Evolutionary conservation across 2,888 invertebrate species (phyloP).

Genomic region (Caenorhabditis afra): DNA sequence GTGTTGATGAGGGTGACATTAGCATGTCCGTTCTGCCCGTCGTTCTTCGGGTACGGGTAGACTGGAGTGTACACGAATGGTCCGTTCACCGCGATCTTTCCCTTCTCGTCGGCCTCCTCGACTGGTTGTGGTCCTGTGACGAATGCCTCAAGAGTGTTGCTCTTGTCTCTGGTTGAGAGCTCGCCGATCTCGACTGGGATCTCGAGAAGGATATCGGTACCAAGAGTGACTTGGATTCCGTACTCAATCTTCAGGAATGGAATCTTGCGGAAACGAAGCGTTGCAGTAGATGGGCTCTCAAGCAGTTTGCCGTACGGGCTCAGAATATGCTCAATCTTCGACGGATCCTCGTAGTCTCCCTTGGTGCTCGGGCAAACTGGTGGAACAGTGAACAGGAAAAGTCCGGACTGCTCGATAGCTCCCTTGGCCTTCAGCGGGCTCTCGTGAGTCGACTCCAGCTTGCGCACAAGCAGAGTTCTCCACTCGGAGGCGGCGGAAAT

Average conservation of each 20-base stretch:
- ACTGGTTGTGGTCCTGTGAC: slow-evolving; percentile 69
- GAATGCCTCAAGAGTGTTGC: slow-evolving; percentile 54
- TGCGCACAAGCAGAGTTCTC: slow-evolving; percentile 62
- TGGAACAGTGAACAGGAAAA: slow-evolving; percentile 67
- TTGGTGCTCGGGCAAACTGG: slow-evolving; percentile 66
- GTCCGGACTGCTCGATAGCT: slow-evolving; percentile 57
- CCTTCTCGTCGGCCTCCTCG: slow-evolving; percentile 69
- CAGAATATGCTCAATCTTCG: slow-evolving; percentile 60
- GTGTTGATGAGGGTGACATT: slow-evolving; percentile 26
- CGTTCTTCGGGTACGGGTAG: slow-evolving; percentile 62
- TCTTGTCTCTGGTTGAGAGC: slow-evolving; percentile 62
- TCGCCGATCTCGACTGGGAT: slow-evolving; percentile 69
- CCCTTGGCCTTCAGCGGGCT: slow-evolving; percentile 50
- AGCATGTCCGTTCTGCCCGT: slow-evolving; percentile 41
- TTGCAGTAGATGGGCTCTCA: slow-evolving; percentile 70
- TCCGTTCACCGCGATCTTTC: slow-evolving; percentile 68
- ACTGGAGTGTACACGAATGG: slow-evolving; percentile 71
- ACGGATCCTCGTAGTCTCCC: slow-evolving; percentile 57
- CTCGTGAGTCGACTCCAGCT: slow-evolving; percentile 45
- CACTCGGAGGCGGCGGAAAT: slow-evolving; percentile 60
- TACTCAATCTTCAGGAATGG: slow-evolving; percentile 72
- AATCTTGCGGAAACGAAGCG: slow-evolving; percentile 67
- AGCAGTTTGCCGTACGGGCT: slow-evolving; percentile 60
- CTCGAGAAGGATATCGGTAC: slow-evolving; percentile 63
- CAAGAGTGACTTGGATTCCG: slow-evolving; percentile 69